Conservation (phyloP, 2,797 vertebrate species). For the Myotis vivesi region DNA sequence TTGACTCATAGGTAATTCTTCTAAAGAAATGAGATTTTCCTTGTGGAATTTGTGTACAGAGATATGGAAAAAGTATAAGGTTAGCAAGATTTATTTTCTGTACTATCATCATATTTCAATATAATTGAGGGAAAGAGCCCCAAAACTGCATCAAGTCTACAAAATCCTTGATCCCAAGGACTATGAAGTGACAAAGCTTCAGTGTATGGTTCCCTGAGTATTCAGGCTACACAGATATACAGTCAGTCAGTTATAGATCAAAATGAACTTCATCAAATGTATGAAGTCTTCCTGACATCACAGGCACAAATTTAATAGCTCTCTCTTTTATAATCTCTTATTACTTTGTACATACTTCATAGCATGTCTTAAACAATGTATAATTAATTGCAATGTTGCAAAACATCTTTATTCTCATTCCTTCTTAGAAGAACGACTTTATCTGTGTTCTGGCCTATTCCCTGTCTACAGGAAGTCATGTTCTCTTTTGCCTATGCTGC, state of each 20-base stretch:
- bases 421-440: background rate
- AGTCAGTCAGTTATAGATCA: background rate
- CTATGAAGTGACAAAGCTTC: background rate
- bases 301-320: background rate
- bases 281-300: background rate
- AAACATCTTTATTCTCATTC: background rate
- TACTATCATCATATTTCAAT: background rate
- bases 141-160: background rate
- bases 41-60: background rate
- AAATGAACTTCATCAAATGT: background rate
- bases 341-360: background rate
- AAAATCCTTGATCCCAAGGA: constrained; percentile 22
- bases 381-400: background rate
- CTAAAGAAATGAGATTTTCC: background rate
- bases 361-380: background rate
- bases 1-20: background rate
- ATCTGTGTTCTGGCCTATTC: background rate
- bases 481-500: background rate
- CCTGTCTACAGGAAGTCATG: background rate
- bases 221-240: background rate
- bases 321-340: background rate
- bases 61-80: background rate
- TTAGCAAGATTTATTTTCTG: background rate
- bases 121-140: background rate
- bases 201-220: background rate